These are phyloP conservation scores for Trididemnum clinides DNA, from an alignment of 23 tunicate genomes.

Conservation along the genomic window DNA sequence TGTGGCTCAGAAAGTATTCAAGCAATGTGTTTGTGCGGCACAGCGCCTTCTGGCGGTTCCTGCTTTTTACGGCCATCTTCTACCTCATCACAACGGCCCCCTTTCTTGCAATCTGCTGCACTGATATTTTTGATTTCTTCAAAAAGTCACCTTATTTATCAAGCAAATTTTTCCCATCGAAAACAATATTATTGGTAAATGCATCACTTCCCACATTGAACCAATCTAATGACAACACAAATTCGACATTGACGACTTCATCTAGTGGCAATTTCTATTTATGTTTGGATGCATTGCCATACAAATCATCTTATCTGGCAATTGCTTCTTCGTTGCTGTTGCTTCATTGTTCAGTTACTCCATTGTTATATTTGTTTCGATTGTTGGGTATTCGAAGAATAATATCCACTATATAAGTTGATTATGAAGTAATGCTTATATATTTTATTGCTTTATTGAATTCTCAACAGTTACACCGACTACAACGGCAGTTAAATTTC, in stretches of 20 bases:
- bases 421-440: no score
- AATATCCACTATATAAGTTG: conserved; percentile 16
- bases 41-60: conserved; percentile 97
- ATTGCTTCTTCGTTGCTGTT: conserved; percentile 43
- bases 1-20: conserved; percentile 82
- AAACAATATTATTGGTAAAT: not conserved
- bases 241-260: no score
- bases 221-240: no score
- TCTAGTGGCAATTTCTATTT: not conserved
- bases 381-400: conserved; percentile 68
- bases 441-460: no score
- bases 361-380: conserved; percentile 70
- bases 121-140: conserved; percentile 17
- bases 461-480: no score
- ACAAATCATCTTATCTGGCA: not conserved
- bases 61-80: conserved; percentile 52
- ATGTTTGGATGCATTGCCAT: not conserved
- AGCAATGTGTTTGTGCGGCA: conserved; percentile 86
- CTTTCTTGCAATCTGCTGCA: conserved; percentile 46
- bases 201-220: no score
- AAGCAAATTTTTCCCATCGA: not conserved
- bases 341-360: conserved; percentile 53
- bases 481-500: no score
- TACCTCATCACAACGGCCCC: conserved; percentile 42
- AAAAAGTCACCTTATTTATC: not conserved